Conservation (phyloP, 2,113 vertebrate species). For the Kryptolebias marmoratus region DNA sequence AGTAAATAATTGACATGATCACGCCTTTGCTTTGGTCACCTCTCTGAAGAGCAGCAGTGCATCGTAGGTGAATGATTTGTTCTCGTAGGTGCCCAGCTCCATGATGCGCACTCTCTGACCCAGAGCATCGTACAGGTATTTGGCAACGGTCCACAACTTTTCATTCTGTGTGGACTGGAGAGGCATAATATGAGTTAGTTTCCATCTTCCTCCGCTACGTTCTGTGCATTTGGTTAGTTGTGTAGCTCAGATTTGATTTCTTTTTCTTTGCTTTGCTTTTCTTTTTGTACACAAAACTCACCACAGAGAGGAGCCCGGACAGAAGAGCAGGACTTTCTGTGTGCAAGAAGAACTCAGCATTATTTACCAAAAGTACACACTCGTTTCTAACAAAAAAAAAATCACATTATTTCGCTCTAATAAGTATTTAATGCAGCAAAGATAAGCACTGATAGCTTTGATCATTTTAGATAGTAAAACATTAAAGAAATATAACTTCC, state of each 20-base stretch:
- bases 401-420: too few relatives aligned
- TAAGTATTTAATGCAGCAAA: too few relatives aligned
- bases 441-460: too few relatives aligned
- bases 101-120: slow-evolving; percentile 55
- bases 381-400: background rate
- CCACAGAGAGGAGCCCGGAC: slow-evolving; percentile 63
- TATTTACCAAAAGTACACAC: background rate
- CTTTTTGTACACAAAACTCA: slow-evolving; percentile 40
- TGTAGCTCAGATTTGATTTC: background rate
- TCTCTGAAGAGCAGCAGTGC: slow-evolving; percentile 73
- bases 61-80: slow-evolving; percentile 48
- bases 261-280: background rate
- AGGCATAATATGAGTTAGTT: slow-evolving; percentile 1
- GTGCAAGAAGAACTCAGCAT: background rate
- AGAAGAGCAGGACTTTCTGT: slow-evolving; percentile 73
- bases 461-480: background rate
- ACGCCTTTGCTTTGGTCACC: slow-evolving; percentile 52
- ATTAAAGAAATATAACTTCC: too few relatives aligned
- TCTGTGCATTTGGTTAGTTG: background rate
- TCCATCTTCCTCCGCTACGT: background rate
- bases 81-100: slow-evolving; percentile 48
- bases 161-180: slow-evolving; percentile 71
- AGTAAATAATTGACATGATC: background rate
- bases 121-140: slow-evolving; percentile 70
- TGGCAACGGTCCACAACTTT: slow-evolving; percentile 17